Evolutionary conservation across 2,888 invertebrate species (phyloP), one percentile per base, ranked within the genome.

Genomic region (Trilocha varians): DNA sequence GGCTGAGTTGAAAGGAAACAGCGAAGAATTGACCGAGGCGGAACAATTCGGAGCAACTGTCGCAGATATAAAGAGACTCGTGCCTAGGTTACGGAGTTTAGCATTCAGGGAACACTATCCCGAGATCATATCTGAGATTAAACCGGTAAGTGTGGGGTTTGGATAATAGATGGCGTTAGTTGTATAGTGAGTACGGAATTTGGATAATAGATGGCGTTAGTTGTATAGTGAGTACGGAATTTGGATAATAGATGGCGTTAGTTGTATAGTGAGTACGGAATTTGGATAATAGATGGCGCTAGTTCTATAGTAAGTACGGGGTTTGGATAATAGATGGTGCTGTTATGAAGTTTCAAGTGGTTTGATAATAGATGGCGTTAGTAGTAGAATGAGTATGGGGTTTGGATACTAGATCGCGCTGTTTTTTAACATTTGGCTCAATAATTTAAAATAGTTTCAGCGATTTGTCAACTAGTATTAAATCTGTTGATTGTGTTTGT

Each of bases 11-110:
- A 93, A 94, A 62, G 90, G 91, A 45, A 87, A 90, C 13, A 93
- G 93, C 62, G 80, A 79, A 2, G 93, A 96, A 9, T 75, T 97
- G 46, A 93, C 94, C 0, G 97, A 97, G 54, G 96, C 98, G 0
- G 99, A 99, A 70, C 96, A 96, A 72, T 99, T 99, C 78, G 94
- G 95, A 39, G 92, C 97, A 0, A 94, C 94, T 17, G 91, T 98
- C 59, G 93, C 96, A 0, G 93, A 95, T 62, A 91, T 99, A 13
- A 97, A 97, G 76, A 87, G 97, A 6, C 83, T 99, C 6, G 86
- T 91, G 44, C 95, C 98, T 0, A 87, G 98, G 25, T 76, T 99
- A 41, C 92, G 95, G 61, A 96, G 97, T 44, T 87, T 99, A 41
- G 93, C 94, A 57, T 98, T 99, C 75, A 93, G 94, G 71, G 90